A percentile compares a stretch with the other conserved stretches of the same genome.
phyloP scores from a whole-genome alignment of 2,113 vertebrate species.

The Rhegmatorhina hoffmannsi region DNA sequence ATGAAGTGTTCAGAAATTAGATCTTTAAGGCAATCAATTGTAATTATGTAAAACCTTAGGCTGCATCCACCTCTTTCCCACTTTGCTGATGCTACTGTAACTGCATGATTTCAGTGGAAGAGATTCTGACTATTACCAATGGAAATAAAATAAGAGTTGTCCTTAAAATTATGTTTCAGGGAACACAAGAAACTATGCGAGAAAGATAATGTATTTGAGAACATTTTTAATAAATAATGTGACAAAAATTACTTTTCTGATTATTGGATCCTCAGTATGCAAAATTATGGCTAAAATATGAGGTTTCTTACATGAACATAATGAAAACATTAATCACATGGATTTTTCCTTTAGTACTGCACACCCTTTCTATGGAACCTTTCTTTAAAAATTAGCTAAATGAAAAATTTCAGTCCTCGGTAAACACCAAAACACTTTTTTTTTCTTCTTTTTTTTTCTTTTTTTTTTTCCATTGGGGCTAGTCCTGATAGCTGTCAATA shows the following conservation, averaged over 20 bases:
- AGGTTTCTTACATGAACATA: constrained; percentile 86
- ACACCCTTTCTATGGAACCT: constrained; percentile 76
- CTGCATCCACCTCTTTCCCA: not conserved
- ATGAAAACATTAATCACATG: constrained; percentile 86
- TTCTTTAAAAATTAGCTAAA: constrained; percentile 78
- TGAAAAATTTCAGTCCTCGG: constrained; percentile 76
- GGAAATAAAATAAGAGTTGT: not conserved
- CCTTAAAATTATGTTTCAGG: not conserved
- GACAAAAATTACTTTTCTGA: constrained; percentile 87
- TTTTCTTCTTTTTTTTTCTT: not conserved
- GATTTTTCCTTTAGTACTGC: constrained; percentile 80
- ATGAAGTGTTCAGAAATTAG: constrained; percentile 20
- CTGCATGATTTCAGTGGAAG: not conserved
- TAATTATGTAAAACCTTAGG: constrained; percentile 18
- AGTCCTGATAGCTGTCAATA: constrained; percentile 73
- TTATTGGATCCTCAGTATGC: constrained; percentile 86
- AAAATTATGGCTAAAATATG: constrained; percentile 90
- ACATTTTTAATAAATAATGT: constrained; percentile 93
- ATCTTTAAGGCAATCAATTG: constrained; percentile 34
- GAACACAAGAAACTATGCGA: constrained; percentile 63
- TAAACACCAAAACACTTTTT: constrained; percentile 75
- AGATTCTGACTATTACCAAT: not conserved
- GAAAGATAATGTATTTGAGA: constrained; percentile 81
- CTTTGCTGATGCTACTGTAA: not conserved
- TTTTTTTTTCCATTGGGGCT: constrained; percentile 70